A percentile compares a stretch with the other conserved stretches of the same genome.
Conservation (phyloP, 2,797 vertebrate genomes). For the Argya squamiceps region DNA sequence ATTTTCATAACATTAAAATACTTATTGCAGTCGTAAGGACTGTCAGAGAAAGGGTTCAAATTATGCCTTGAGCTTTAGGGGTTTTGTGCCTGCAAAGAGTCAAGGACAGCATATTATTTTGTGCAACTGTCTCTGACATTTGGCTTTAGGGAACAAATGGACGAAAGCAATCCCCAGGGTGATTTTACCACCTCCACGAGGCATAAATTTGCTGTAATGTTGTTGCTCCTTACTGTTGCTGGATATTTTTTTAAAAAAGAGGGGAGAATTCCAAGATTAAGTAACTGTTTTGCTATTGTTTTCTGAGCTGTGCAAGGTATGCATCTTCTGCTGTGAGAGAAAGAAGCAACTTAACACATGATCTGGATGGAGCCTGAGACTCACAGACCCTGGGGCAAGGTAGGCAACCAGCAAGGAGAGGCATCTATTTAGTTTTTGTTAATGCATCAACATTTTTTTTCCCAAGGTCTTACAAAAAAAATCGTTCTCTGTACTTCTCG, state of each 20-base stretch:
- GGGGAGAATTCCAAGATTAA: background rate
- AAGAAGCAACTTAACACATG: background rate
- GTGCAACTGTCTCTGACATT: background rate
- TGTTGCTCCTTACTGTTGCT: background rate
- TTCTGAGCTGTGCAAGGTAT: background rate
- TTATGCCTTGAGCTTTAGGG: background rate
- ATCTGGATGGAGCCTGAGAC: background rate
- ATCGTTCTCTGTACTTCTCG: background rate
- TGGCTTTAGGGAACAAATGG: background rate
- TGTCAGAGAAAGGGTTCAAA: background rate
- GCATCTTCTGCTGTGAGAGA: background rate
- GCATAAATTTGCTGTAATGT: background rate
- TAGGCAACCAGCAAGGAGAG: background rate
- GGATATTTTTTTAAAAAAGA: background rate
- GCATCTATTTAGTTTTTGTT: background rate
- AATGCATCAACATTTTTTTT: background rate
- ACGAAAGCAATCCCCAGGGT: background rate
- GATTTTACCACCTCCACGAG: background rate
- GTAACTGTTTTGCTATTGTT: background rate
- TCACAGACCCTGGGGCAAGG: background rate
- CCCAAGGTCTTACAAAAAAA: background rate
- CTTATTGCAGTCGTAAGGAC: constrained; percentile 13
- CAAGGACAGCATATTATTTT: background rate
- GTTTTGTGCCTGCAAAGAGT: background rate
- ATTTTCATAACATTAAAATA: constrained; percentile 20